Percentiles rank a stretch among this genome's conserved stretches.
phyloP scores from a whole-genome alignment of 1,140 invertebrate genomes.

The Harpegnathos saltator region DNA sequence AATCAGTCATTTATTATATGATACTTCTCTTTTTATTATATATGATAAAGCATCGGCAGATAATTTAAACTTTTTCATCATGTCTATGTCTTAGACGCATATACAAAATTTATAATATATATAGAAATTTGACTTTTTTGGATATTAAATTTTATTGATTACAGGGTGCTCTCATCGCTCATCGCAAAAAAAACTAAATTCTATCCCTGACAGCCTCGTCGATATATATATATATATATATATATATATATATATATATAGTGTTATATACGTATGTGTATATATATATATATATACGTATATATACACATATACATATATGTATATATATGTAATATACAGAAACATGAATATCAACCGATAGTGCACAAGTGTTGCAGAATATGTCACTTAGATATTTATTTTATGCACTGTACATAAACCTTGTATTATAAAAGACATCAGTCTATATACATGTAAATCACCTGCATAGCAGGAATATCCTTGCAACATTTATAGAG shows the following conservation, averaged over 20 bases:
- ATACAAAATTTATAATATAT: slow-evolving; percentile 34
- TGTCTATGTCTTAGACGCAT: background rate
- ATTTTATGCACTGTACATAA: slow-evolving; percentile 41
- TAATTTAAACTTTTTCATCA: background rate
- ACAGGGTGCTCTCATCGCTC: slow-evolving; percentile 29
- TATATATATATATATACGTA: no score
- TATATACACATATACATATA: no score
- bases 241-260: no score
- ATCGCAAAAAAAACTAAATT: slow-evolving; percentile 11
- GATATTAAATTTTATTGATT: slow-evolving; percentile 46
- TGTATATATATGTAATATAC: slow-evolving; percentile 14
- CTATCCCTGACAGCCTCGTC: background rate
- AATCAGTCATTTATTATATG: slow-evolving; percentile 19
- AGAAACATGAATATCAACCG: slow-evolving; percentile 25
- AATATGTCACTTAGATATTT: slow-evolving; percentile 20
- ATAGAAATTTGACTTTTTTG: slow-evolving; percentile 8
- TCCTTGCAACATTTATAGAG: slow-evolving; percentile 37
- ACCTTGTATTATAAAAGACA: slow-evolving; percentile 37
- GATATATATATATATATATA: no score
- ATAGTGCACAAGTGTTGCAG: slow-evolving; percentile 19
- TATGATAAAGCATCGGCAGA: background rate
- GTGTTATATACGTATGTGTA: no score
- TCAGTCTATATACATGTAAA: slow-evolving; percentile 24
- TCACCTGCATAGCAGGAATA: background rate
- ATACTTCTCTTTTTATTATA: slow-evolving; percentile 16